A percentile compares a stretch with the other conserved stretches of the same genome.
These are phyloP conservation scores for Hippocampus comes DNA, from an alignment of 2,113 vertebrate species.

Conservation along the genomic window DNA sequence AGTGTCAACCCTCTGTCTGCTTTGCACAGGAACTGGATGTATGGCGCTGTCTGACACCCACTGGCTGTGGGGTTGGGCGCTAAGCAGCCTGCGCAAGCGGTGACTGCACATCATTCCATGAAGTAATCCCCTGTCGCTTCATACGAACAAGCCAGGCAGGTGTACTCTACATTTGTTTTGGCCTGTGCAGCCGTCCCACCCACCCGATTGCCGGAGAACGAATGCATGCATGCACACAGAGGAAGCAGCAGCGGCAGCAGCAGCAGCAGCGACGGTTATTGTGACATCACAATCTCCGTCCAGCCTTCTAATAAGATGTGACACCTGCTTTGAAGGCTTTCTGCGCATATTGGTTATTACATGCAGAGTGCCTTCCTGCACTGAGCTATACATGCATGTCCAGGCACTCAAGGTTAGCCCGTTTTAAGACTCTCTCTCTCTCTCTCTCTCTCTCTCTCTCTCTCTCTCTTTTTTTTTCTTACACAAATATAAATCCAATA, in stretches of 20 bases:
- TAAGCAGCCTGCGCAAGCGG: slow-evolving; percentile 58
- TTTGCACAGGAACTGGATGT: slow-evolving; percentile 38
- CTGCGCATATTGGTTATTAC: slow-evolving; percentile 63
- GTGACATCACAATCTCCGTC: slow-evolving; percentile 67
- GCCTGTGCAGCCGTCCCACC: slow-evolving; percentile 50
- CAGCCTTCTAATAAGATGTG: slow-evolving; percentile 55
- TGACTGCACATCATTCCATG: slow-evolving; percentile 64
- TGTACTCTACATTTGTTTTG: slow-evolving; percentile 44
- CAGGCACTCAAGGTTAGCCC: slow-evolving; percentile 67
- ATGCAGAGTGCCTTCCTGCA: slow-evolving; percentile 53
- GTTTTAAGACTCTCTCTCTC: slow-evolving; percentile 15
- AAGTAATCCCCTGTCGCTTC: slow-evolving; percentile 53
- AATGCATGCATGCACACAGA: slow-evolving; percentile 1
- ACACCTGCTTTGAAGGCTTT: slow-evolving; percentile 56
- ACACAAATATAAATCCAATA: slow-evolving; percentile 21
- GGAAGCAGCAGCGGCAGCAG: slow-evolving; percentile 3
- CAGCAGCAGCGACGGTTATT: slow-evolving; percentile 34
- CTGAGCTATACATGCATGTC: slow-evolving; percentile 42
- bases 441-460: neutral
- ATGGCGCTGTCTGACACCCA: slow-evolving; percentile 62
- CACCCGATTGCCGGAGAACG: slow-evolving; percentile 26
- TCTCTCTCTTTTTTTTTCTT: slow-evolving; percentile 15
- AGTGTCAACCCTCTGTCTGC: slow-evolving; percentile 17
- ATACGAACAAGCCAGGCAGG: slow-evolving; percentile 36
- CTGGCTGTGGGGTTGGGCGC: slow-evolving; percentile 51